Evolutionary conservation across 2,797 vertebrate genomes (phyloP).

Genomic region (Notamacropus eugenii): DNA sequence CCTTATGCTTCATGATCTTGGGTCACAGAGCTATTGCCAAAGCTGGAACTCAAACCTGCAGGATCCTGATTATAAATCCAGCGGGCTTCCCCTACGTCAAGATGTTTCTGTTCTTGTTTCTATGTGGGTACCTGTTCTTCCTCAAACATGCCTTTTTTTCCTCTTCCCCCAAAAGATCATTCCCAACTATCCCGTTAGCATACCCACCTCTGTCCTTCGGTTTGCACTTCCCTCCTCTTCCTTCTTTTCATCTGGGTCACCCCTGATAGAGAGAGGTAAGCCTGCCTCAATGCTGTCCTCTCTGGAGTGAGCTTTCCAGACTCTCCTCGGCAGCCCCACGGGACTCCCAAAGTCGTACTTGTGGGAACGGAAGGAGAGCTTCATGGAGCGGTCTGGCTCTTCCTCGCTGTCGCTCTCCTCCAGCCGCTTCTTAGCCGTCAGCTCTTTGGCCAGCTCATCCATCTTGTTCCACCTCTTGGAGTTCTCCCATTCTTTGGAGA

Average conservation of each 20-base stretch:
- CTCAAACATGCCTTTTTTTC: rapidly evolving
- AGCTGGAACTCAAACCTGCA: neutral
- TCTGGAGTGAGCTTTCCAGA: constrained; percentile 87
- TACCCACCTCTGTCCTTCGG: constrained; percentile 92
- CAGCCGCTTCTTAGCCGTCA: constrained; percentile 83
- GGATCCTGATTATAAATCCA: neutral
- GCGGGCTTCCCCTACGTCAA: neutral
- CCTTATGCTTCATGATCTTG: neutral
- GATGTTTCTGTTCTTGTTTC: neutral
- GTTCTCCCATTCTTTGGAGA: constrained; percentile 83
- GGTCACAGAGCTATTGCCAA: neutral
- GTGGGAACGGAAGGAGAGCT: constrained; percentile 77
- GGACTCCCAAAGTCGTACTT: constrained; percentile 76
- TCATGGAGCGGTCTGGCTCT: constrained; percentile 85
- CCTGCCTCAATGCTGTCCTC: constrained; percentile 86
- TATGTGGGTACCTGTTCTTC: neutral
- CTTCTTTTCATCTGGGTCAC: constrained; percentile 88
- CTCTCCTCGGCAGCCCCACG: constrained; percentile 71
- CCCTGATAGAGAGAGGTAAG: constrained; percentile 86
- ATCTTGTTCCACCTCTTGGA: constrained; percentile 87
- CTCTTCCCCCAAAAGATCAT: neutral
- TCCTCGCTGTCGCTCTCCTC: constrained; percentile 79
- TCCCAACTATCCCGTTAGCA: rapidly evolving
- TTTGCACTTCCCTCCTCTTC: constrained; percentile 95
- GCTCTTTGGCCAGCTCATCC: constrained; percentile 86